Evolutionary conservation across 2,797 vertebrate species (phyloP).

Genomic region (Labroides dimidiatus): DNA sequence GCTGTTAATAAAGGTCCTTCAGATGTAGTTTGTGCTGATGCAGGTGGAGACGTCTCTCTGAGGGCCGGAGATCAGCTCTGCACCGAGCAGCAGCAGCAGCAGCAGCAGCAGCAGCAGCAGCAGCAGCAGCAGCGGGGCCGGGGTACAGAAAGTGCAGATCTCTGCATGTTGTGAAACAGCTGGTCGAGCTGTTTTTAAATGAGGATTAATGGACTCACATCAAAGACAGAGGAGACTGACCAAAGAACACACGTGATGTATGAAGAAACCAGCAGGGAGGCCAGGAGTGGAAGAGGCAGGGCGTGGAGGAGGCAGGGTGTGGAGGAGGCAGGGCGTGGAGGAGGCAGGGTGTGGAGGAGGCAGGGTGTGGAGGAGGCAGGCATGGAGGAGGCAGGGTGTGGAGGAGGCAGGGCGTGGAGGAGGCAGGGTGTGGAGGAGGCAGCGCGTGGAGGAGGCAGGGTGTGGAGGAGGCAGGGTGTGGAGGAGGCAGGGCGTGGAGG

Average conservation of each 20-base stretch:
- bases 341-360: no score
- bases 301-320: rapidly evolving
- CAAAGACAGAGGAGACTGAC: constrained; percentile 25
- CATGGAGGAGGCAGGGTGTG: rapidly evolving
- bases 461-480: no score
- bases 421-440: no score
- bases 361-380: rapidly evolving
- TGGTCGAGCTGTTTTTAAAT: constrained; percentile 58
- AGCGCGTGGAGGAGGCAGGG: rapidly evolving
- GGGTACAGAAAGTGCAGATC: constrained; percentile 45
- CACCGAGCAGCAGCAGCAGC: not conserved
- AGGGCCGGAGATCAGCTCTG: constrained; percentile 36
- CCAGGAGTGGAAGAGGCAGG: not conserved
- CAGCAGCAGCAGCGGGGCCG: constrained; percentile 21
- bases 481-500: no score
- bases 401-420: not conserved
- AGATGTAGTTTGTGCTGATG: constrained; percentile 50
- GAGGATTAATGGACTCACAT: constrained; percentile 54
- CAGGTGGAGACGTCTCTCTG: constrained; percentile 32
- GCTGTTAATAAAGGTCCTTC: constrained; percentile 27
- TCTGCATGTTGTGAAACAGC: constrained; percentile 61
- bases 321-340: not conserved
- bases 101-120: not conserved
- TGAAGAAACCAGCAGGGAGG: not conserved
- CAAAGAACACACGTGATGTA: constrained; percentile 9